Evolutionary conservation across 2,797 vertebrate species (phyloP).

Genomic region (Melanotaenia pygmaea): DNA sequence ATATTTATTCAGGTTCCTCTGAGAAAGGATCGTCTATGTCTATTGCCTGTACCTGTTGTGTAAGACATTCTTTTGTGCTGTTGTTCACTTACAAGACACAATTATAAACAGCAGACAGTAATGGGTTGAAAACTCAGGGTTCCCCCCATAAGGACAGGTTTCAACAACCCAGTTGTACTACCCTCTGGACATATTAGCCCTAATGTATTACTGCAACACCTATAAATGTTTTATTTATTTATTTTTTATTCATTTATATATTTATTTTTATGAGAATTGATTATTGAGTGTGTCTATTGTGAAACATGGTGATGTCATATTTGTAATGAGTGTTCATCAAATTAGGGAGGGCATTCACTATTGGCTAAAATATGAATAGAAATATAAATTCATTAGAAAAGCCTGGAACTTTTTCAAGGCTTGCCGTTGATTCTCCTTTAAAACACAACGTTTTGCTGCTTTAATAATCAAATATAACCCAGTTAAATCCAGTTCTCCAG

Average conservation of each 20-base stretch:
- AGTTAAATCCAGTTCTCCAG: background rate
- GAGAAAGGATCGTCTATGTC: constrained; percentile 34
- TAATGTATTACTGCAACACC: constrained; percentile 1
- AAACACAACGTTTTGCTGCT: background rate
- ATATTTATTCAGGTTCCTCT: constrained; percentile 46
- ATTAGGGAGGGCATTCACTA: background rate
- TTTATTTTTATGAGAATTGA: background rate
- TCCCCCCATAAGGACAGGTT: constrained; percentile 6
- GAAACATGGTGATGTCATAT: background rate
- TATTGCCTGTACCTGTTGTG: constrained; percentile 1
- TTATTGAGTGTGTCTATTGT: background rate
- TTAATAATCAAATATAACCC: background rate
- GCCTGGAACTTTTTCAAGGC: background rate
- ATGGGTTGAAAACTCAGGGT: constrained; percentile 10
- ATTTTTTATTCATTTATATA: too few species aligned
- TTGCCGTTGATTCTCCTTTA: background rate
- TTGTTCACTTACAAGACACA: constrained; percentile 13
- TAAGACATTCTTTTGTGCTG: constrained; percentile 31
- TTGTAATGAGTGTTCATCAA: background rate
- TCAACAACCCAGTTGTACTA: constrained; percentile 1
- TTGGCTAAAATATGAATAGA: background rate
- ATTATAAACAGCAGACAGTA: constrained; percentile 32
- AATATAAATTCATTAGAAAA: background rate
- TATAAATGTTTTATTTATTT: background rate
- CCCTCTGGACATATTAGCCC: constrained; percentile 2